Evolutionary conservation across 2,113 vertebrate species (phyloP), one percentile per base, ranked within the genome.

Genomic region (Perognathus longimembris): DNA sequence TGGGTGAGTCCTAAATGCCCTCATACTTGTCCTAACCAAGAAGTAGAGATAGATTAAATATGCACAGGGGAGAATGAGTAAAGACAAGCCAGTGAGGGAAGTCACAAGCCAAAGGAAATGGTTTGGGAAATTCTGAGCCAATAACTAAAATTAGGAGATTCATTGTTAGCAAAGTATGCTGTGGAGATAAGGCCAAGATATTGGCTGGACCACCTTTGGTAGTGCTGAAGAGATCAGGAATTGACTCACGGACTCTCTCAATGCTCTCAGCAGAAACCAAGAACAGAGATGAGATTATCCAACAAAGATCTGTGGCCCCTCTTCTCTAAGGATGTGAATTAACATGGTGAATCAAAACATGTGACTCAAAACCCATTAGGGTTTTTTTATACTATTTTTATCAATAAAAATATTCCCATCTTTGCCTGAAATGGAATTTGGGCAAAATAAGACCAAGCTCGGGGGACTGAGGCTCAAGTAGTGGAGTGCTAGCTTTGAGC

Each of bases 41-140:
- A 88, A 22, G 76, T 3, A 94, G 83, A 94, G 81, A 82, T 93
- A 85, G 78, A 70, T 93, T 90, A 79, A 40, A 93, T 63, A 85
- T 6, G 76, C n/a, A 91, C 45, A 92, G 57, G 36, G 61, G 17
- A 17, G 85, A 82, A 57, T 78, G 10, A 70, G 6, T 74, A 42
- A 90, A 88, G 40, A 77, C 17, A 77, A 24, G 77, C 30, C 32
- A 85, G 12, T 83, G 18, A 78, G 30, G 77, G 30, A 45, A 80
- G 82, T 9, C 36, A 90, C 12, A 79, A 92, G 50, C 38, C 38
- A 83, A 88, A n/a, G 61, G 92, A 77, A 30, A 67, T 73, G 77
- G 61, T 28, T 90, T 83, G 54, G 59, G 50, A 92, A 40, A 90
- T 80, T 83, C 28, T 85, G 20, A 57, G 7, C 30, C 74, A 74